Base-by-base conservation (phyloP, 2,888 invertebrate species). In the Rhingia rostrata region DNA sequence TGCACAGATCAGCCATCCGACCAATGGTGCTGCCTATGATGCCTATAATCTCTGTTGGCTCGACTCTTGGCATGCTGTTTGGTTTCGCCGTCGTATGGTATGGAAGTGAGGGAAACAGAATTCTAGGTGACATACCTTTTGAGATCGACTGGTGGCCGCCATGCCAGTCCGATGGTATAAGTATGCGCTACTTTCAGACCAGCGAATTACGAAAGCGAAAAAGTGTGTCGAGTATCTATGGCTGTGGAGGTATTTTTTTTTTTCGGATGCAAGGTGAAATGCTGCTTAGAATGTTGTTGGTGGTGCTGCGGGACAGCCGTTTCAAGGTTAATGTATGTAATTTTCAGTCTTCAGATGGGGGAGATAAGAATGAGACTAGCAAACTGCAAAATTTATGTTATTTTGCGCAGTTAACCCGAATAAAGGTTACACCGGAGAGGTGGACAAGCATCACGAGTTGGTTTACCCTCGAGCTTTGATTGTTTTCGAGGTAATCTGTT, bases 141-240 rank as follows among this genome's bases (percentile, higher is more conserved):
- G 22, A 66, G 79, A 79, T 73, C 53, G 37, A 54, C 60, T 51
- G 2, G 53, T 66, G 58, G 47, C 49, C 30, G 54, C 22, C 14
- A 37, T 66, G 41, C 66, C 51, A 45, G 53, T 67, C 37, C 35
- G 74, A 45, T 77, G 78, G 67, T 43, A 22, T 22, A 37, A 53
- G 58, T 32, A 66, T 72, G 66, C 7, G 82, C 79, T 73, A 84
- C 79, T 80, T 84, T 63, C 72, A 10, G 45, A 12, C 39, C 45
- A 60, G 49, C n/a, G 45, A 82, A 56, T 70, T 83, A 74, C 53
- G 83, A 79, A 83, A 74, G 74, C 73, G 73, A 83, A 74, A 78
- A 74, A 83, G 79, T 78, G 63, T 78, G 73, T 35, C 67, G 33
- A 22, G 22, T 14, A 53, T 14, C 9, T 32, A 0, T 54, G 32